These are phyloP conservation scores for Mustelus asterias DNA, from an alignment of 2,113 vertebrate species.

Conservation along the genomic window DNA sequence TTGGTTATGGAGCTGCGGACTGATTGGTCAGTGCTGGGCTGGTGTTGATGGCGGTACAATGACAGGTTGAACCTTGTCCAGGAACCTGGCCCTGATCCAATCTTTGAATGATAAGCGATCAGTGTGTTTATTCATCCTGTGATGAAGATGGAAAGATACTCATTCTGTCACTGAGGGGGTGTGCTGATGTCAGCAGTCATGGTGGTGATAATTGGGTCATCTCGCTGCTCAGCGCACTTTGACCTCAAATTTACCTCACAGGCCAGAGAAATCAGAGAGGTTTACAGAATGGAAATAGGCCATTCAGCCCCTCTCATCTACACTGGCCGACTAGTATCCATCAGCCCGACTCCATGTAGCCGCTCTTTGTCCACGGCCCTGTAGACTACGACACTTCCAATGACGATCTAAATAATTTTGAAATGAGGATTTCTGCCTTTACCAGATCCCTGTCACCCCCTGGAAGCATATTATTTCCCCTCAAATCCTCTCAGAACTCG, in stretches of 20 bases:
- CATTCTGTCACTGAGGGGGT: not conserved
- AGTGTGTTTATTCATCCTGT: not conserved
- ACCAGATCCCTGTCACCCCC: not conserved
- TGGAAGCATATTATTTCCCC: too few relatives aligned
- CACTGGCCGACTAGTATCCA: not conserved
- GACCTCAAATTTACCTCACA: not conserved
- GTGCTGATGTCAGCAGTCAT: not conserved
- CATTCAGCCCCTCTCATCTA: not conserved
- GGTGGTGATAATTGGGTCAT: not conserved
- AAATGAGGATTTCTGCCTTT: not conserved
- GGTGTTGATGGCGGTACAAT: too few relatives aligned
- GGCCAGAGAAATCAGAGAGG: not conserved
- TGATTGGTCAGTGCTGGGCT: not conserved
- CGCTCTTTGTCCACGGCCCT: too few relatives aligned
- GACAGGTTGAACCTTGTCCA: not conserved
- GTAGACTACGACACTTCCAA: not conserved
- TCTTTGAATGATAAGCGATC: not conserved
- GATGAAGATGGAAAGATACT: not conserved
- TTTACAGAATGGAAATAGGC: not conserved
- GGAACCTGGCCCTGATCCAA: not conserved
- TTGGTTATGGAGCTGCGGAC: rapidly evolving
- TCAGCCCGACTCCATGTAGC: too few relatives aligned
- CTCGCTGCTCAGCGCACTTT: not conserved
- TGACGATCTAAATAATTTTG: not conserved
- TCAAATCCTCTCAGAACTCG: too few relatives aligned